These are phyloP conservation scores for Platycheirus rosarum DNA, from an alignment of 2,888 invertebrate species.

Conservation along the genomic window DNA sequence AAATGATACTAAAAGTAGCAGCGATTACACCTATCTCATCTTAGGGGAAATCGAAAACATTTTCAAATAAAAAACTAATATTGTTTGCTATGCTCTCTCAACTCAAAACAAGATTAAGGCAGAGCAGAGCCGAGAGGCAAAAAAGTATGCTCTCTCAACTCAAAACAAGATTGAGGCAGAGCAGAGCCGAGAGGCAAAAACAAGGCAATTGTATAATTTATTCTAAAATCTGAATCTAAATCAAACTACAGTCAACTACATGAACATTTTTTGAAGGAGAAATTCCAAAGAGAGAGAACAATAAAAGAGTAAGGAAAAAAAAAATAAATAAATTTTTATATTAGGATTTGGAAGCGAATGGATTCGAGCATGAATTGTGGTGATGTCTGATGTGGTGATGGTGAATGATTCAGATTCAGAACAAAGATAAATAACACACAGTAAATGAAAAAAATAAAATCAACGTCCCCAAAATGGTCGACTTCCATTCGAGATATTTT, in stretches of 20 bases:
- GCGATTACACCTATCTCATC: constrained; percentile 37
- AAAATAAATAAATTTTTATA: background rate
- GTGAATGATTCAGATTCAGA: constrained; percentile 38
- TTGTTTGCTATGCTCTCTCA: no score
- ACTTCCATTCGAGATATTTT: constrained; percentile 1
- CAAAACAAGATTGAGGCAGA: constrained; percentile 8
- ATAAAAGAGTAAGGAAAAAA: no score
- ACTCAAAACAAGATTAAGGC: constrained; percentile 3
- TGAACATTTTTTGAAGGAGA: background rate
- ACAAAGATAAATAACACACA: constrained; percentile 14
- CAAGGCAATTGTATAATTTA: no score
- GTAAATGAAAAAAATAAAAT: constrained; percentile 56
- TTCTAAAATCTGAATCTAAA: no score
- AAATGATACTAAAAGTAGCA: constrained; percentile 59
- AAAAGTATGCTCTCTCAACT: no score
- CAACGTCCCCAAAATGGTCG: constrained; percentile 52
- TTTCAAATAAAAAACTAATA: no score
- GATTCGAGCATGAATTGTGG: constrained; percentile 31
- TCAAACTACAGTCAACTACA: constrained; percentile 3
- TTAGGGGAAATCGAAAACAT: constrained; percentile 61
- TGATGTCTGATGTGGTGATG: no score
- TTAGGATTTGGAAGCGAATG: constrained; percentile 8
- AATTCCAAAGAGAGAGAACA: background rate
- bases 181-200: background rate
- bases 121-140: background rate